Percentiles rank a stretch among this genome's conserved stretches.
These are phyloP conservation scores for Halcyon senegalensis DNA, from an alignment of 2,113 vertebrate species.

Conservation along the genomic window DNA sequence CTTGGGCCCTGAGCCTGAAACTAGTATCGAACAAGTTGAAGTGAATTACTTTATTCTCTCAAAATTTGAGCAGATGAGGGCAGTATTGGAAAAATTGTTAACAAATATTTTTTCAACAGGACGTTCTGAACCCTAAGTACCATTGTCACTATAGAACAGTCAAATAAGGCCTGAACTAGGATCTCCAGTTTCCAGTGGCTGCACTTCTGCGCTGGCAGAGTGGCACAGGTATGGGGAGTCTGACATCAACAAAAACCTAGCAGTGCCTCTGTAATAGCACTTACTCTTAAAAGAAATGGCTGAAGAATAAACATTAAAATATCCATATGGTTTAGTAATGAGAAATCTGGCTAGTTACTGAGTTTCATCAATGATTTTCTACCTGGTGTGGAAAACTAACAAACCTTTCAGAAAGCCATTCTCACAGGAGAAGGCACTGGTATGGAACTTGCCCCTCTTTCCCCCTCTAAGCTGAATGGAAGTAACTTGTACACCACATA, in stretches of 20 bases:
- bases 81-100: not conserved
- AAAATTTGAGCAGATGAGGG: not conserved
- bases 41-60: not conserved
- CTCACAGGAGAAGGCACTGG: not conserved
- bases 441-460: not conserved
- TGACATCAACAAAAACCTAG: not conserved
- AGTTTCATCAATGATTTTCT: not conserved
- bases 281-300: not conserved
- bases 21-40: not conserved
- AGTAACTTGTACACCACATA: fast-evolving
- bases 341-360: not conserved
- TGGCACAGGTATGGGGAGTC: not conserved
- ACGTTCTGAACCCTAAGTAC: not conserved
- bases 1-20: not conserved
- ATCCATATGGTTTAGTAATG: not conserved
- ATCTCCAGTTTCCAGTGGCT: not conserved
- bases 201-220: not conserved
- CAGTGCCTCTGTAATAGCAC: not conserved
- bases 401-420: not conserved
- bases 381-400: not conserved
- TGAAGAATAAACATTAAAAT: not conserved
- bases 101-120: not conserved
- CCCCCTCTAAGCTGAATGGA: not conserved
- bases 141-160: not conserved
- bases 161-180: not conserved